Percentiles rank a stretch among this genome's conserved stretches.
Evolutionary conservation across 53 echinoderm and acorn worm genomes (phyloP).

Genomic region (Henricia sp.): DNA sequence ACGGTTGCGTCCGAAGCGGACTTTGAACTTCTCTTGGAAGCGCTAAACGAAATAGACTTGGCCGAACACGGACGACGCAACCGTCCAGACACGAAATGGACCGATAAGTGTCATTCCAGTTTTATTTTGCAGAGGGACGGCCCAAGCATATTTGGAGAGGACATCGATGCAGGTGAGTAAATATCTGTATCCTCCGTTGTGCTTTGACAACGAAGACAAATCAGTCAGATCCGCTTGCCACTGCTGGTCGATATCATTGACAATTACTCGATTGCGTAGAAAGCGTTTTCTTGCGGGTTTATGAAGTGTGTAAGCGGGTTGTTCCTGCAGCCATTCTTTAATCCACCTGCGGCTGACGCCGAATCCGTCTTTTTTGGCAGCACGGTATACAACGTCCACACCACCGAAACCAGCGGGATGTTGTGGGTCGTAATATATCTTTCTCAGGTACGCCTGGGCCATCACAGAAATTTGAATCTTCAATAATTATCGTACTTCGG

Average conservation of each 20-base stretch:
- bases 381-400: slow-evolving; percentile 22
- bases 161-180: too few relatives aligned
- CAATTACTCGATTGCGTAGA: slow-evolving; percentile 55
- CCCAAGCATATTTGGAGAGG: too few relatives aligned
- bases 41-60: slow-evolving; percentile 59
- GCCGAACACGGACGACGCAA: slow-evolving; percentile 52
- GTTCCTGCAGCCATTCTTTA: too few relatives aligned
- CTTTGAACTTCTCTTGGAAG: too few relatives aligned
- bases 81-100: slow-evolving; percentile 57
- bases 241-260: slow-evolving; percentile 41
- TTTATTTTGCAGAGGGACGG: slow-evolving; percentile 39
- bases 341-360: slow-evolving; percentile 16
- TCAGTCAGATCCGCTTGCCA: slow-evolving; percentile 38
- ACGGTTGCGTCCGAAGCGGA: too few relatives aligned
- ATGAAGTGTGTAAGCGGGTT: too few relatives aligned
- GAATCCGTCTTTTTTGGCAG: slow-evolving; percentile 15
- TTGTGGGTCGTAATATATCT: slow-evolving; percentile 21
- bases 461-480: slow-evolving; percentile 4
- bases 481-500: slow-evolving; percentile 22
- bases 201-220: background rate
- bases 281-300: slow-evolving; percentile 28
- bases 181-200: too few relatives aligned
- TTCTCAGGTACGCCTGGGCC: slow-evolving; percentile 7
- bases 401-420: slow-evolving; percentile 42
- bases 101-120: background rate